Conservation (phyloP, 1,140 invertebrate genomes). For the Caenorhabditis inopinata region DNA sequence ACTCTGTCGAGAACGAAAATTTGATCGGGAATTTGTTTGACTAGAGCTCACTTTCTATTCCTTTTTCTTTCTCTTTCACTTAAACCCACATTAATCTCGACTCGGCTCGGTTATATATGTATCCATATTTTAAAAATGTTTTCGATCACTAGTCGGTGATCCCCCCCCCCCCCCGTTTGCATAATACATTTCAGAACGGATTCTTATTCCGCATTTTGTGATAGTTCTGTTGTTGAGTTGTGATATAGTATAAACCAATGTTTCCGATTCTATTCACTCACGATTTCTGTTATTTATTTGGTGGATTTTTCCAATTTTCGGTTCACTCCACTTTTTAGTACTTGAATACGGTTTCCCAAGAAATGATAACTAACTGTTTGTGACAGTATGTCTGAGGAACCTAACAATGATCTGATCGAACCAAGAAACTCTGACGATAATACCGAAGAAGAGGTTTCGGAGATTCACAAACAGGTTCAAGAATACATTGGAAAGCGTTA, state of each 20-base stretch:
- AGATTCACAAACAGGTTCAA: not conserved
- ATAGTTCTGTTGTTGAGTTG: not conserved
- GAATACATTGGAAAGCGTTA: slow-evolving; percentile 9
- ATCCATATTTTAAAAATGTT: no score
- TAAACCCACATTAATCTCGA: not conserved
- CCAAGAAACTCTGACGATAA: not conserved
- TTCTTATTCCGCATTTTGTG: not conserved
- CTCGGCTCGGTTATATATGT: not conserved
- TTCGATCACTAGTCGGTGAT: not conserved
- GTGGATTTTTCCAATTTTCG: no score
- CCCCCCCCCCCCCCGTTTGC: no score
- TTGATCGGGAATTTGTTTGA: no score
- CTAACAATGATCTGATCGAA: not conserved
- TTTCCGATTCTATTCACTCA: no score
- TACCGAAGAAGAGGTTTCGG: not conserved
- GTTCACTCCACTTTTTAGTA: no score
- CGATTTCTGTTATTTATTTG: no score
- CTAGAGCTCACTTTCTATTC: no score
- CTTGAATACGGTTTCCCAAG: no score
- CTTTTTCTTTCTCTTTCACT: not conserved
- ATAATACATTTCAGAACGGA: not conserved
- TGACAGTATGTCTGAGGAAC: not conserved
- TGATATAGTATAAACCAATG: no score
- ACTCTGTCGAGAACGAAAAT: no score
- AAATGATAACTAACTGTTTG: no score